A percentile compares a stretch with the other conserved stretches of the same genome.
Evolutionary conservation across 2,888 invertebrate genomes (phyloP).

Genomic region (Cataglyphis cursor): DNA sequence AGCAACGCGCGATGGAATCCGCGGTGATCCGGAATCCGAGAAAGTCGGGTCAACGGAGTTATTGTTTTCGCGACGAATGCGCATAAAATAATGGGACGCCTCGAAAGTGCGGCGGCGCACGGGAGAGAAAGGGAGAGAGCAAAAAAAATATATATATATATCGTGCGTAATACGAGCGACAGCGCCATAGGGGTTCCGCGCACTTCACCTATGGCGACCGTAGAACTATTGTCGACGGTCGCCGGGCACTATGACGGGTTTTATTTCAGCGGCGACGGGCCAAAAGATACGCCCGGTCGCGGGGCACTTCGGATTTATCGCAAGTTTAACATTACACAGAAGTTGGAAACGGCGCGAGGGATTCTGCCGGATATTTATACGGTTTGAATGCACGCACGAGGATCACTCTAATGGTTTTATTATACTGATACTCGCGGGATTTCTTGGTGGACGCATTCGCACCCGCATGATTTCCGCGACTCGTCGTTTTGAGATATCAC

Average conservation of each 20-base stretch:
- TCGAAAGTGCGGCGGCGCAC: constrained; percentile 76
- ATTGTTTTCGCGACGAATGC: constrained; percentile 83
- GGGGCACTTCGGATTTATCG: constrained; percentile 84
- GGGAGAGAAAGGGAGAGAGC: constrained; percentile 60
- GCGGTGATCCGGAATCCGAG: constrained; percentile 47
- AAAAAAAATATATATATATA: constrained; percentile 75
- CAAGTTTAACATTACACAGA: constrained; percentile 84
- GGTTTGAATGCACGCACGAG: constrained; percentile 86
- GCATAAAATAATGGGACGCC: constrained; percentile 84
- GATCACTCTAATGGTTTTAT: constrained; percentile 87
- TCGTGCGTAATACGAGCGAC: constrained; percentile 82
- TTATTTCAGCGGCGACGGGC: constrained; percentile 44
- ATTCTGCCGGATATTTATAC: constrained; percentile 86
- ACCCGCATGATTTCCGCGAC: constrained; percentile 66
- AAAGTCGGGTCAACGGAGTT: constrained; percentile 74
- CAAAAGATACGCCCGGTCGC: constrained; percentile 62
- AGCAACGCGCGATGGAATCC: constrained; percentile 18
- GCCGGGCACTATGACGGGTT: constrained; percentile 39
- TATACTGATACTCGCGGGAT: constrained; percentile 84
- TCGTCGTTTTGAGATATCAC: constrained; percentile 65
- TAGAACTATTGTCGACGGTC: constrained; percentile 76
- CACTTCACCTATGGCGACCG: constrained; percentile 71
- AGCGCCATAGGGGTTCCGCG: constrained; percentile 82
- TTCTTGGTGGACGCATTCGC: constrained; percentile 77
- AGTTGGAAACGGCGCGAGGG: constrained; percentile 85